Evolutionary conservation across 2,113 vertebrate species (phyloP), one percentile per base, ranked within the genome.

Genomic region (Corythornis cristatus): DNA sequence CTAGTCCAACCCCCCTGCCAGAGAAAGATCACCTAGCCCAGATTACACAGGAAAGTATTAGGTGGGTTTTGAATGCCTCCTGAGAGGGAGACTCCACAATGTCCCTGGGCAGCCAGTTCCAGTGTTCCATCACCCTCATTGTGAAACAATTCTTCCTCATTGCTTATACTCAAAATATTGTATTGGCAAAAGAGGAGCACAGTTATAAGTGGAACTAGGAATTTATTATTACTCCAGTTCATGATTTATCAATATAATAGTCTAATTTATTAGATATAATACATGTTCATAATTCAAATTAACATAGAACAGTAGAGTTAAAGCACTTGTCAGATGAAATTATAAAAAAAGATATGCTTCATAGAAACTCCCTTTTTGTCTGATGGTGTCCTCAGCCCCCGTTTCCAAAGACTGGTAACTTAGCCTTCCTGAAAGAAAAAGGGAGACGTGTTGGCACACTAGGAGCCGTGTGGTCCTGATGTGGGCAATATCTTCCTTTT

Each of bases 391-490:
- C 26, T 40, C 21, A 57, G 6, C 26, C 12, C 7, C 3, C 28
- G 21, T 4, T 6, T 58, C 12, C 12, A 70, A 86, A 81, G 28
- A 3, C 21, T n/a, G 12, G 10, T 11, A 11, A 2, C 4, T 58
- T 83, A 70, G 45, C 5, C 26, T 83, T 89, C 21, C 28, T 61
- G 60, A 66, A 70, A 14, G n/a, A 70, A 31, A 25, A 66, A 23
- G 25, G 15, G 40, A 64, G 19, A 28, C 1, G 1, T 1, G 0
- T 50, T 48, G 25, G 12, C 14, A 77, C 46, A 12, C 15, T 31
- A 12, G 18, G 25, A 61, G 4, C 4, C 0, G 0, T 12, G 10
- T 40, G 4, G 6, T 19, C 42, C 53, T 60, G 4, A 28, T 0
- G 0, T 6, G 4, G 11, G 11, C 20, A 57, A 1, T 35, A 86